Conservation (phyloP, 2,888 invertebrate genomes). For the Euproctis similis region DNA sequence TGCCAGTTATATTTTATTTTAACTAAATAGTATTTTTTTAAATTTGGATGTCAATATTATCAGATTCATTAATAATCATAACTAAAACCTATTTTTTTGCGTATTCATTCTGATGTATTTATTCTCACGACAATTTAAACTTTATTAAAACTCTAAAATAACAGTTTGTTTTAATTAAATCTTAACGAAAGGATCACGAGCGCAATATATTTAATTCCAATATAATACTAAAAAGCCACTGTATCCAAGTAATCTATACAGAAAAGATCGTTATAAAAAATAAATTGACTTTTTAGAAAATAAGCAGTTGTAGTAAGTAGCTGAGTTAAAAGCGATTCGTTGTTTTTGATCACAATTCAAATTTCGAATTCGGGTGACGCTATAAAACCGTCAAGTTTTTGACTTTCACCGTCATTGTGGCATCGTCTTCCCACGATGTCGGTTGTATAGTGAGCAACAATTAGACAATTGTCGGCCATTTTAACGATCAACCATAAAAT, state of each 20-base stretch:
- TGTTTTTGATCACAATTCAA: constrained; percentile 57
- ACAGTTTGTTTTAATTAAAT: too few species aligned
- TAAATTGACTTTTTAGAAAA: constrained; percentile 48
- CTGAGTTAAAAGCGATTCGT: constrained; percentile 59
- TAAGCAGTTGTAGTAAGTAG: too few species aligned
- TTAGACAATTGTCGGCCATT: constrained; percentile 74
- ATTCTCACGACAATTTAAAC: too few species aligned
- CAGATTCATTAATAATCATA: too few species aligned
- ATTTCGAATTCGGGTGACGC: constrained; percentile 58
- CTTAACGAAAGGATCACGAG: constrained; percentile 11
- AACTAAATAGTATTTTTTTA: too few species aligned
- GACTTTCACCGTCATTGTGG: constrained; percentile 64
- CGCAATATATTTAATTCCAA: constrained; percentile 9
- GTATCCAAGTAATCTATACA: constrained; percentile 16
- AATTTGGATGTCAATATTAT: too few species aligned
- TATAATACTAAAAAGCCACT: constrained; percentile 23
- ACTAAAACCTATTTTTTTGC: too few species aligned
- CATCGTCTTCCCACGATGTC: constrained; percentile 65
- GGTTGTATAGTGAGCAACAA: constrained; percentile 65
- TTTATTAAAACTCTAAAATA: too few species aligned
- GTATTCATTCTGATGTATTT: too few species aligned
- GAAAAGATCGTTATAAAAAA: constrained; percentile 41
- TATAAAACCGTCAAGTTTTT: constrained; percentile 52
- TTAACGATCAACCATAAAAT: constrained; percentile 72
- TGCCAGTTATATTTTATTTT: too few species aligned